phyloP scores from a whole-genome alignment of 2,888 invertebrate species.

The Ophonus ardosiacus region DNA sequence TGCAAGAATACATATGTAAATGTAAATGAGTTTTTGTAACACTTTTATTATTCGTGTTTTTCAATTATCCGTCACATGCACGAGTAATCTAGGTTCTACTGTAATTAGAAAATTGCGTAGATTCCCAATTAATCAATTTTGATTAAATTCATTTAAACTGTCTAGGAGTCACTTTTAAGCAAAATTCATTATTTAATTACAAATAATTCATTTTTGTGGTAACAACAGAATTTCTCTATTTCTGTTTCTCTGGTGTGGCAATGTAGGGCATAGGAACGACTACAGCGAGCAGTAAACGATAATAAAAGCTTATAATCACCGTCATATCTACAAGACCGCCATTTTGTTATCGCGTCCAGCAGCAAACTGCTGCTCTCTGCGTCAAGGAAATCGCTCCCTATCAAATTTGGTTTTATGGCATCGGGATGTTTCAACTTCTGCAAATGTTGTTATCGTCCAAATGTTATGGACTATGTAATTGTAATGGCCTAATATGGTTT shows the following conservation, averaged over 20 bases:
- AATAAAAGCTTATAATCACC: slow-evolving; percentile 52
- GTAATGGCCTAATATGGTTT: slow-evolving; percentile 7
- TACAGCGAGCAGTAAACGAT: slow-evolving; percentile 32
- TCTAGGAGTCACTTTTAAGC: too few species aligned
- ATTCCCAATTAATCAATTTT: too few species aligned
- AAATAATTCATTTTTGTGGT: too few species aligned
- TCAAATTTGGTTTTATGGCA: slow-evolving; percentile 39
- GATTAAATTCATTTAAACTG: too few species aligned
- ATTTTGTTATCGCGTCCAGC: not conserved
- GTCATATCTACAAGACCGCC: slow-evolving; percentile 26
- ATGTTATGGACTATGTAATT: slow-evolving; percentile 19
- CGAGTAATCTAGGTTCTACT: too few species aligned
- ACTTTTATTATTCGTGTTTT: too few species aligned
- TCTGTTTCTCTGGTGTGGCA: not conserved
- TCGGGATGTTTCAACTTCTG: not conserved
- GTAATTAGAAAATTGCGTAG: too few species aligned
- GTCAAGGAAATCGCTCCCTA: slow-evolving; percentile 33
- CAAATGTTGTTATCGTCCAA: slow-evolving; percentile 13
- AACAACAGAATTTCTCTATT: too few species aligned
- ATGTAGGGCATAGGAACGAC: slow-evolving; percentile 12
- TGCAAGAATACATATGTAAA: too few species aligned
- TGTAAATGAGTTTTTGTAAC: too few species aligned
- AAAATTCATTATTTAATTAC: too few species aligned
- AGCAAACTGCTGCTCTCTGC: not conserved
- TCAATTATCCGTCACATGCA: too few species aligned